Percentiles rank a stretch among this genome's conserved stretches.
Evolutionary conservation across 2,113 vertebrate genomes (phyloP).

Genomic region (Peromyscus polionotus): DNA sequence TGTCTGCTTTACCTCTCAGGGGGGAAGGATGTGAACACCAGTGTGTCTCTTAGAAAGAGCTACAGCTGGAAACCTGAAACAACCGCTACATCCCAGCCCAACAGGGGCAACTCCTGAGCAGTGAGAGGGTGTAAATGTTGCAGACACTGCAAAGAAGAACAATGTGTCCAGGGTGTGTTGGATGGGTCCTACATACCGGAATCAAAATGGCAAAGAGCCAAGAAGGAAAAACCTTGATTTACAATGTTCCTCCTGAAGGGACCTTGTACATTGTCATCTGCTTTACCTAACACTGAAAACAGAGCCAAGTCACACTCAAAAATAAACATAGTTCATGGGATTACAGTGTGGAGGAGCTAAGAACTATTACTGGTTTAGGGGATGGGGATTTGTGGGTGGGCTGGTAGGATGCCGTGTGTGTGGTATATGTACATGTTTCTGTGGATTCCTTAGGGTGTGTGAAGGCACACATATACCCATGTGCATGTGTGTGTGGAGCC

Average conservation of each 20-base stretch:
- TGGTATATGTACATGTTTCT: background rate
- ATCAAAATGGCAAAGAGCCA: background rate
- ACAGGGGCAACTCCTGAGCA: background rate
- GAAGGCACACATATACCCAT: background rate
- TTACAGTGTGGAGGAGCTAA: background rate
- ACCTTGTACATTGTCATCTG: background rate
- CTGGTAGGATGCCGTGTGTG: background rate
- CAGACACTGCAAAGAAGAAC: background rate
- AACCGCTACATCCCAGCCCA: accelerated
- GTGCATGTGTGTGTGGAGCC: background rate
- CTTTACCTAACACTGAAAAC: background rate
- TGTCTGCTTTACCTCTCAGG: constrained; percentile 38
- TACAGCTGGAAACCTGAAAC: background rate
- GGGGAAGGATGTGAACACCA: background rate
- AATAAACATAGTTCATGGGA: background rate
- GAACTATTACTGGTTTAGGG: background rate
- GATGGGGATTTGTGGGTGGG: background rate
- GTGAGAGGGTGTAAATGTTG: accelerated
- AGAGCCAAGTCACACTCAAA: background rate
- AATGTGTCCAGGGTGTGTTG: background rate
- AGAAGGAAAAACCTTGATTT: background rate
- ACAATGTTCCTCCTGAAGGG: background rate
- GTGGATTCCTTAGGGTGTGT: background rate
- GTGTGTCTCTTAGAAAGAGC: background rate
- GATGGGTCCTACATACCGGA: background rate